These are phyloP conservation scores for Drosophila ironensis DNA, from an alignment of 1,140 invertebrate genomes.

Conservation along the genomic window DNA sequence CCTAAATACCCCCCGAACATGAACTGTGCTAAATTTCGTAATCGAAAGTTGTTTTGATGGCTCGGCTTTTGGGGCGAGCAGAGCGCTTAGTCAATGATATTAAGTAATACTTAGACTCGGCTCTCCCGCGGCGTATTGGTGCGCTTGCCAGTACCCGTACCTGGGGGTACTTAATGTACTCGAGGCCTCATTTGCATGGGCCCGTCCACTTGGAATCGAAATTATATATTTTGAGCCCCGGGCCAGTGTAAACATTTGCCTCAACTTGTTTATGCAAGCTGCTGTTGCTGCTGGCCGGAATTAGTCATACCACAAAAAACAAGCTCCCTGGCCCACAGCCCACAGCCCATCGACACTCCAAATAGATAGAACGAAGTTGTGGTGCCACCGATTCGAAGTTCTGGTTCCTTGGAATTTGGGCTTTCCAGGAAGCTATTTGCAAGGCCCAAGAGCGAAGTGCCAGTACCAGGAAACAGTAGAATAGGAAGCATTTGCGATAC, in stretches of 20 bases:
- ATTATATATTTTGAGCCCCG: slow-evolving; percentile 32
- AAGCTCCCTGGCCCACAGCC: no score
- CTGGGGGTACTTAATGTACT: slow-evolving; percentile 30
- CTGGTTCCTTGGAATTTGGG: background rate
- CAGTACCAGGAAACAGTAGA: slow-evolving; percentile 11
- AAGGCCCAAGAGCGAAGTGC: slow-evolving; percentile 2
- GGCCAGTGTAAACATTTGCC: slow-evolving; percentile 38
- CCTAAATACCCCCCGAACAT: slow-evolving; percentile 4
- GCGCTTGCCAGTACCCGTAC: slow-evolving; percentile 4
- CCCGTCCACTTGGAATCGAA: slow-evolving; percentile 43
- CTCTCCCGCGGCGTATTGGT: background rate
- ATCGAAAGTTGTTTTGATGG: slow-evolving; percentile 79
- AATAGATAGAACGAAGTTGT: background rate
- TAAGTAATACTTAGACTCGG: slow-evolving; percentile 67
- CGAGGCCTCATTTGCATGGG: slow-evolving; percentile 50
- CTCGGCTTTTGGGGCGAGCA: slow-evolving; percentile 49
- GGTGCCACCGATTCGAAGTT: background rate
- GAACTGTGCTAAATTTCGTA: slow-evolving; percentile 74
- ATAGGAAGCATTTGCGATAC: slow-evolving; percentile 18
- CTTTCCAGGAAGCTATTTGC: background rate
- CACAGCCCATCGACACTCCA: background rate
- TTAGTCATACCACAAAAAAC: slow-evolving; percentile 27
- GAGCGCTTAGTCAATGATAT: slow-evolving; percentile 72
- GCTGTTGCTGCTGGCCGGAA: slow-evolving; percentile 8
- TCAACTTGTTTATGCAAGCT: slow-evolving; percentile 48